Evolutionary conservation across 2,888 invertebrate genomes (phyloP), one percentile per base, ranked within the genome.

Genomic region (Leucophenga montana): DNA sequence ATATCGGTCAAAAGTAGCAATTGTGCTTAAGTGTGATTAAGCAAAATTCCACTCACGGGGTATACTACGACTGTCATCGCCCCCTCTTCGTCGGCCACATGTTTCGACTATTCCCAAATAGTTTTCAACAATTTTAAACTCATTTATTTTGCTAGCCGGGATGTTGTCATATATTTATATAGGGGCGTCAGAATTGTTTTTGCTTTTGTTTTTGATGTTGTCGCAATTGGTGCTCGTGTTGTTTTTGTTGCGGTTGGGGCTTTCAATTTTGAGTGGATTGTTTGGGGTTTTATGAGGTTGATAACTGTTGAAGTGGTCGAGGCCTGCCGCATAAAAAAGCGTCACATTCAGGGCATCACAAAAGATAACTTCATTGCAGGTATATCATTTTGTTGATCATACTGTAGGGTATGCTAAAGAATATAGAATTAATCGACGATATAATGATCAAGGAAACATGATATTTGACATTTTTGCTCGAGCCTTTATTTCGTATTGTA

Each of bases 1-100:
- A 81, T 81, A 84, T 81, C 84, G 84, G 81, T 81, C 83, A 81
- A 79, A 81, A 74, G 82, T 80, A 77, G 79, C 79, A 79, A 81
- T 81, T 75, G 78, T 70, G 73, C 71, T 78, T 72, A 77, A 77
- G 77, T 82, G 68, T 79, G 84, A 82, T 81, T 84, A 80, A 75
- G 73, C 71, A 69, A 44, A 69, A 61, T 39, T 61, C 20, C 61
- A 39, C 39, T 39, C 39, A 39, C 9, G 68, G 53, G 64, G 57
- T 22, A 46, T 44, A 50, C 16, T 62, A 50, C 50, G 16, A 50
- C n/a, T 6, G 50, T 53, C 57, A 39, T 62, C 53, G 56, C 54
- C 54, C 77, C 74, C 66, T 70, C 75, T 69, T 61, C 73, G 64
- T 69, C 46, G n/a, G 1, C 50, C 78, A 82, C 77, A 80, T 79